Conservation (phyloP, 2,888 invertebrate species). For the Drosophila meridiana region DNA sequence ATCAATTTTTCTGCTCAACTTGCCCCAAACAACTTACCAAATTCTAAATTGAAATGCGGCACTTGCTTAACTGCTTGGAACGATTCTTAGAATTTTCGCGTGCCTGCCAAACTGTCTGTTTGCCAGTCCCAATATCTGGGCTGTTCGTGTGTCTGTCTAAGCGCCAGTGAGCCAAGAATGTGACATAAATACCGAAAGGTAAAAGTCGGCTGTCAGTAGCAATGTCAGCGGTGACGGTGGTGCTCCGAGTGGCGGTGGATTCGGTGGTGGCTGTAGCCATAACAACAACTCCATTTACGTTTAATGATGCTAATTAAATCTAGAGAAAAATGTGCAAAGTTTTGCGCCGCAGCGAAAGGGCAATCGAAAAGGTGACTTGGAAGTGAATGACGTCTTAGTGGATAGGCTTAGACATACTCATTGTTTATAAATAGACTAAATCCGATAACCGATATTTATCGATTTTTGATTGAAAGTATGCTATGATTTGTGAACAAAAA, state of each 20-base stretch:
- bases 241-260: not conserved
- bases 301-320: slow-evolving; percentile 80
- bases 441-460: not conserved
- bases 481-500: no score
- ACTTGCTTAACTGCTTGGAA: slow-evolving; percentile 12
- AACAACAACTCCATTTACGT: slow-evolving; percentile 68
- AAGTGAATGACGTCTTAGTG: not conserved
- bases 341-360: not conserved
- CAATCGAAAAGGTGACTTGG: slow-evolving; percentile 4
- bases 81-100: slow-evolving; percentile 4
- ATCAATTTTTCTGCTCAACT: not conserved
- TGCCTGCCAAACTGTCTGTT: not conserved
- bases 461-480: no score
- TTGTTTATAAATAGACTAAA: not conserved
- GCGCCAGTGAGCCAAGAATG: slow-evolving; percentile 16
- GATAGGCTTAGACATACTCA: not conserved
- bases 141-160: not conserved
- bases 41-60: slow-evolving; percentile 23
- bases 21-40: slow-evolving; percentile 7
- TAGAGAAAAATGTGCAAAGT: slow-evolving; percentile 42
- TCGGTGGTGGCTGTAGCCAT: slow-evolving; percentile 20
- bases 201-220: slow-evolving; percentile 14
- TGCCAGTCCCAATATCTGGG: not conserved
- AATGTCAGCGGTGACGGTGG: slow-evolving; percentile 12
- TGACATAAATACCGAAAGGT: slow-evolving; percentile 38